Conservation (phyloP, 1,140 invertebrate species). For the Babylonia areolata region DNA sequence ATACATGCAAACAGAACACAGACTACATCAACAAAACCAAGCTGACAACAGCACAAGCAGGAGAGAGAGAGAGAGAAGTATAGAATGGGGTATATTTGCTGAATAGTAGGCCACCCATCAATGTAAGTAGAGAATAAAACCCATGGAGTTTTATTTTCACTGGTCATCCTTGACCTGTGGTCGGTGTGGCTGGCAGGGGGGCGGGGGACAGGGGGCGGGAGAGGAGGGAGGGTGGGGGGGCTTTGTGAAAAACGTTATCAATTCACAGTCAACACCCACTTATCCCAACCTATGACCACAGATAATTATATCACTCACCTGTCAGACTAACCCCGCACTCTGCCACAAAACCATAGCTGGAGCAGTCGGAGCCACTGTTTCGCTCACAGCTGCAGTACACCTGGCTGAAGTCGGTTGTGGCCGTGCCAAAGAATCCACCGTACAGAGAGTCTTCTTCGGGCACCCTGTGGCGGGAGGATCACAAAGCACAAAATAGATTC, state of each 20-base stretch:
- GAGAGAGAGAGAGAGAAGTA: neutral
- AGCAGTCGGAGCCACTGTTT: constrained; percentile 36
- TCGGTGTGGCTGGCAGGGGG: no score
- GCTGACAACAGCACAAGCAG: no score
- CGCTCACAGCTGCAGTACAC: constrained; percentile 55
- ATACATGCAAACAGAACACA: neutral
- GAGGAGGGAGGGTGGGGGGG: no score
- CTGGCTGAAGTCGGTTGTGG: constrained; percentile 22
- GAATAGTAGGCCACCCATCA: neutral
- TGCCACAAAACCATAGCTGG: constrained; percentile 47
- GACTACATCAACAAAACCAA: no score
- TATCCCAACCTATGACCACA: neutral
- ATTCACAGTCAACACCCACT: no score
- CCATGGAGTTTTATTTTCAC: no score
- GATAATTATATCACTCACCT: no score
- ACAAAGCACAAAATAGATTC: no score
- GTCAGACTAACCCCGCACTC: constrained; percentile 42
- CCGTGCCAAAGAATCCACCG: constrained; percentile 38
- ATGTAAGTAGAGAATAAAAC: neutral
- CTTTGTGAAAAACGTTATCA: no score
- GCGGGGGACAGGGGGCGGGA: no score
- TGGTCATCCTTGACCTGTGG: no score
- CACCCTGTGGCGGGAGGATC: constrained; percentile 47
- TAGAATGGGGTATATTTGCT: neutral
- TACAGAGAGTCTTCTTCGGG: constrained; percentile 34